Evolutionary conservation across 2,797 vertebrate genomes (phyloP).

Genomic region (Tragelaphus oryx): DNA sequence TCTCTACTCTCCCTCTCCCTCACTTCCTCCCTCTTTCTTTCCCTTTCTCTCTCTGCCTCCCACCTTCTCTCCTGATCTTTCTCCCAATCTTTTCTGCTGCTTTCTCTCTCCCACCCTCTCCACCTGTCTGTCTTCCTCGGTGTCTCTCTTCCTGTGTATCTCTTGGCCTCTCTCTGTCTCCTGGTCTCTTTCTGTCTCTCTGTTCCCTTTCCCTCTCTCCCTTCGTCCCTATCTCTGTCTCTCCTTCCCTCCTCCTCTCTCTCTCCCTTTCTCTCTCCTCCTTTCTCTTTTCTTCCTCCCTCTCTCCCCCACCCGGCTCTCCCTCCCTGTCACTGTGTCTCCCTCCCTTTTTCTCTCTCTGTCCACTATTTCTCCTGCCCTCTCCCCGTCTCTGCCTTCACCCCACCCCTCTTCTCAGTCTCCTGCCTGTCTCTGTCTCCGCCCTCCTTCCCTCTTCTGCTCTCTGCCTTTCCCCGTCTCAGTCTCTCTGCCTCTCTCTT

Average conservation of each 20-base stretch:
- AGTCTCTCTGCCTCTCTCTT: background rate
- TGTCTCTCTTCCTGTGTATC: background rate
- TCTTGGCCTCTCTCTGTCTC: background rate
- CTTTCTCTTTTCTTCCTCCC: background rate
- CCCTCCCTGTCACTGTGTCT: background rate
- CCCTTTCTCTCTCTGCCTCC: background rate
- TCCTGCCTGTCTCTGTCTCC: no score
- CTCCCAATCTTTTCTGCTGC: no score
- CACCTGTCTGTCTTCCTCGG: background rate
- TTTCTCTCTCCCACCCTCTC: background rate
- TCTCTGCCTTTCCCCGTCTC: background rate
- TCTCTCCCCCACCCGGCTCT: no score
- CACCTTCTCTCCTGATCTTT: background rate
- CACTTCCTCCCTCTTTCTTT: background rate
- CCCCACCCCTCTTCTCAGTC: background rate
- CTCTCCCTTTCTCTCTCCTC: background rate
- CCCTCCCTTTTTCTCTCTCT: no score
- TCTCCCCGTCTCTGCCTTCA: fast-evolving
- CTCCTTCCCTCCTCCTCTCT: background rate
- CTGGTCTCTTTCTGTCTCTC: background rate
- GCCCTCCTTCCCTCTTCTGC: background rate
- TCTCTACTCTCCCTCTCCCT: background rate
- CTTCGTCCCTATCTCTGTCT: background rate
- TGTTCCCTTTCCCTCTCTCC: background rate
- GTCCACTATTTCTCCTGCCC: background rate